Percentiles rank a stretch among this genome's conserved stretches.
Evolutionary conservation across 2,888 invertebrate genomes (phyloP).

Genomic region (Trypoxylon attenuatum): DNA sequence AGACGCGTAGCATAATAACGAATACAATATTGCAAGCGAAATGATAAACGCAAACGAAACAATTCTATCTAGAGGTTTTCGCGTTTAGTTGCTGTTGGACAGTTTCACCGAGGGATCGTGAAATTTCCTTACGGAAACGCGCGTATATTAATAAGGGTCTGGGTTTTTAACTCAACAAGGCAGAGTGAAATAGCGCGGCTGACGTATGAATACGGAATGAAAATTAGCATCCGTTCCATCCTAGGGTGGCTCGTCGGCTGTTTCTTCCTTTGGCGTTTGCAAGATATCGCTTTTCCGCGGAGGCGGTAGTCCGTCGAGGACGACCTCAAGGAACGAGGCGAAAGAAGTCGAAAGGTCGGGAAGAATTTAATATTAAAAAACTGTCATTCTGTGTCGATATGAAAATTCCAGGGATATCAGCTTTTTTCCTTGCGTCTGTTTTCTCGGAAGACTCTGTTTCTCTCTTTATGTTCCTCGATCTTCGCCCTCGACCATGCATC

Average conservation of each 20-base stretch:
- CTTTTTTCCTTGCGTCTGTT: slow-evolving; percentile 55
- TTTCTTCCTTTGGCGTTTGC: slow-evolving; percentile 11
- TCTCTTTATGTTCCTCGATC: slow-evolving; percentile 28
- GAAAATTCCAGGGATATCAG: slow-evolving; percentile 73
- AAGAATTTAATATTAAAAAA: slow-evolving; percentile 74
- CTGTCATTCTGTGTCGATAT: slow-evolving; percentile 73
- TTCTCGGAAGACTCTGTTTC: too few species aligned
- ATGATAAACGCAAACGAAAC: too few species aligned
- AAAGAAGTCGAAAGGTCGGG: slow-evolving; percentile 58
- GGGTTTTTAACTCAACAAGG: slow-evolving; percentile 7
- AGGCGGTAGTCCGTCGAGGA: slow-evolving; percentile 31
- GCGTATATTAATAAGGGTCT: background rate
- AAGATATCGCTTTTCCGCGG: too few species aligned
- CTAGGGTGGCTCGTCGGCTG: background rate
- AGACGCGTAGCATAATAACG: too few species aligned
- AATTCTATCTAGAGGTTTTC: too few species aligned
- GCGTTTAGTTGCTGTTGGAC: too few species aligned
- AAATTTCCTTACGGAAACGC: background rate
- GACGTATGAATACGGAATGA: slow-evolving; percentile 37
- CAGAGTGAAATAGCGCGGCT: background rate
- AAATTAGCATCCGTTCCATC: slow-evolving; percentile 44
- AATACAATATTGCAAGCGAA: too few species aligned
- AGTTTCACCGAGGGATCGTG: background rate
- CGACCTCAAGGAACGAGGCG: slow-evolving; percentile 22
- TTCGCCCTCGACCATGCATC: slow-evolving; percentile 39